A percentile compares a stretch with the other conserved stretches of the same genome.
These are phyloP conservation scores for Acanthurus leucopareius DNA, from an alignment of 2,797 vertebrate species.

Conservation along the genomic window DNA sequence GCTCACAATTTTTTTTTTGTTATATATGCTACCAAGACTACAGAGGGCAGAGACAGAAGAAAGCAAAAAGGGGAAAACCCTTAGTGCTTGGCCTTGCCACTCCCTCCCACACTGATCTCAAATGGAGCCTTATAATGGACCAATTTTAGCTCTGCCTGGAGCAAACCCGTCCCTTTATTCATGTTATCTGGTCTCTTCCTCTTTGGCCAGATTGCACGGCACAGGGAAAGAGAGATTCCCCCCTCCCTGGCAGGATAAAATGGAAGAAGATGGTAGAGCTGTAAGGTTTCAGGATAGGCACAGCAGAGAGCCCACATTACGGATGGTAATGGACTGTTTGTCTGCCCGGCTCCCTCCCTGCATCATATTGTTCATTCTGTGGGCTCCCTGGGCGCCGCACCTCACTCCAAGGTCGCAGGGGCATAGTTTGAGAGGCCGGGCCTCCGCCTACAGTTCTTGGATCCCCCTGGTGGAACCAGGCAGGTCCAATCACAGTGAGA, in stretches of 20 bases:
- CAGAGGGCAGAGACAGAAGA: slow-evolving; percentile 42
- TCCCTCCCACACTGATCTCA: slow-evolving; percentile 71
- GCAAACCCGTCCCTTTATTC: slow-evolving; percentile 76
- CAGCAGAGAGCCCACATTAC: slow-evolving; percentile 58
- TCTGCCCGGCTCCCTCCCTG: slow-evolving; percentile 42
- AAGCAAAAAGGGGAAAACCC: slow-evolving; percentile 45
- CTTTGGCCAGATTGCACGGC: slow-evolving; percentile 65
- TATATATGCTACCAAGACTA: slow-evolving; percentile 1
- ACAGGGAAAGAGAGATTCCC: slow-evolving; percentile 26
- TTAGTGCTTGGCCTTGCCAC: slow-evolving; percentile 49
- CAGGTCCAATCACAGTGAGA: slow-evolving; percentile 57
- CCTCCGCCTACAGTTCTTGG: slow-evolving; percentile 49
- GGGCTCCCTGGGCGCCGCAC: slow-evolving; percentile 46
- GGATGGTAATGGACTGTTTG: slow-evolving; percentile 75
- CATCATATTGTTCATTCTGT: slow-evolving; percentile 53
- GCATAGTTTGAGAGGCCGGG: slow-evolving; percentile 34
- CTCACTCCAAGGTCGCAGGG: slow-evolving; percentile 72
- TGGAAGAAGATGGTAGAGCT: slow-evolving; percentile 63
- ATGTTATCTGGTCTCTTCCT: slow-evolving; percentile 67
- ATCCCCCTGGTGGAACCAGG: slow-evolving; percentile 67
- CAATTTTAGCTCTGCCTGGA: slow-evolving; percentile 80
- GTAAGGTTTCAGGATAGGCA: slow-evolving; percentile 39
- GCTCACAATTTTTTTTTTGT: slow-evolving; percentile 17
- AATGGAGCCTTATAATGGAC: slow-evolving; percentile 79
- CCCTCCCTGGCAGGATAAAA: slow-evolving; percentile 51